phyloP scores from a whole-genome alignment of 2,888 invertebrate genomes.

The Fragum fragum region DNA sequence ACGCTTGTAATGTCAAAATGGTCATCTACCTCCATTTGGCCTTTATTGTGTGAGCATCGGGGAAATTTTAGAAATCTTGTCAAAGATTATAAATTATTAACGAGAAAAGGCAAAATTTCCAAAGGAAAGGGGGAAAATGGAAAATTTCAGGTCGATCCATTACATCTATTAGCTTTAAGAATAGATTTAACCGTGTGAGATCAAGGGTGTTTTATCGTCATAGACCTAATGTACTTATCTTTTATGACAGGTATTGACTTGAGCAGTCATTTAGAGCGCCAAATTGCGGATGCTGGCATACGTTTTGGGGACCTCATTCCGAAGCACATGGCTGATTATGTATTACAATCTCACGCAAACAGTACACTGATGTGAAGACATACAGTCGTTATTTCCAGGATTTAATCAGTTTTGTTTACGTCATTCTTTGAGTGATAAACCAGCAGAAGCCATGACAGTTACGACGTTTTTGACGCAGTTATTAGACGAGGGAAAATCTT shows the following conservation, averaged over 20 bases:
- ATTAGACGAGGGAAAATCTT: neutral
- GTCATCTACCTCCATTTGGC: too few species aligned
- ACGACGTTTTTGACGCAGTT: constrained; percentile 4
- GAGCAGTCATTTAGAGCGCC: neutral
- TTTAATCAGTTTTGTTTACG: neutral
- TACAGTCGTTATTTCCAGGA: neutral
- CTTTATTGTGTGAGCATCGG: too few species aligned
- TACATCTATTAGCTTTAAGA: too few species aligned
- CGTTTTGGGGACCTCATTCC: neutral
- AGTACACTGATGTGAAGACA: constrained; percentile 10
- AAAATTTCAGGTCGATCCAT: too few species aligned
- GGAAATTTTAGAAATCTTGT: too few species aligned
- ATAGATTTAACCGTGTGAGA: too few species aligned
- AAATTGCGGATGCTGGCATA: neutral
- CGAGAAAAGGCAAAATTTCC: too few species aligned
- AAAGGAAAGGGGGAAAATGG: too few species aligned
- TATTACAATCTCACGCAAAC: neutral
- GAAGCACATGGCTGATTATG: neutral
- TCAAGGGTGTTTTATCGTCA: too few species aligned
- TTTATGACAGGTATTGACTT: constrained; percentile 18
- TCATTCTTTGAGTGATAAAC: neutral
- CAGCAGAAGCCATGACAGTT: constrained; percentile 10
- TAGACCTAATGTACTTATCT: too few species aligned
- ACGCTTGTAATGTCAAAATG: too few species aligned
- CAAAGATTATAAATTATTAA: too few species aligned